Conservation (phyloP, 2,113 vertebrate genomes). For the Halichoerus grypus region DNA sequence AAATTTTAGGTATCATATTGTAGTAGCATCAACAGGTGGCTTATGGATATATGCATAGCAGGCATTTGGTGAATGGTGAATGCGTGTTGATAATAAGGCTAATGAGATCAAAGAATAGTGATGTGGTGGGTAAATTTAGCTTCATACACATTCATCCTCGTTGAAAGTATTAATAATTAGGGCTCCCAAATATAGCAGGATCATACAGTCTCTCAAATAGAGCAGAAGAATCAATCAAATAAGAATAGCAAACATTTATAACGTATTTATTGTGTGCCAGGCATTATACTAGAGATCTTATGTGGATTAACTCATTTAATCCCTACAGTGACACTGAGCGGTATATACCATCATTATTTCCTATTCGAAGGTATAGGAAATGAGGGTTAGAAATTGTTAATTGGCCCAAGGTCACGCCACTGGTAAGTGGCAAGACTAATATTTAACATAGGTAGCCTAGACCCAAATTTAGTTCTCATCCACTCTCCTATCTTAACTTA, state of each 20-base stretch:
- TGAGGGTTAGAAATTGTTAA: background rate
- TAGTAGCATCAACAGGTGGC: background rate
- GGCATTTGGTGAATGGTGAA: background rate
- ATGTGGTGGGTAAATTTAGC: background rate
- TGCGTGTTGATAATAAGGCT: background rate
- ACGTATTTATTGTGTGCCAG: background rate
- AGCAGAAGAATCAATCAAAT: slow-evolving; percentile 34
- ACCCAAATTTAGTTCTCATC: background rate
- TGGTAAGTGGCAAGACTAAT: background rate
- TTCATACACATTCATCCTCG: slow-evolving; percentile 21
- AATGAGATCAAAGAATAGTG: slow-evolving; percentile 29
- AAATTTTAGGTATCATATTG: background rate
- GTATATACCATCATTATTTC: background rate
- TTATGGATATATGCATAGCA: background rate
- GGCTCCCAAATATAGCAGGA: slow-evolving; percentile 1
- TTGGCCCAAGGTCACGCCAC: background rate
- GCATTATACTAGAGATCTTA: background rate
- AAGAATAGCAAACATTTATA: slow-evolving; percentile 1
- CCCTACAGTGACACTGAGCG: background rate
- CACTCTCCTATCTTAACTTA: background rate
- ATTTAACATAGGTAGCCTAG: background rate
- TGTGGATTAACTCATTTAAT: slow-evolving; percentile 39
- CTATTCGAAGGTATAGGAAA: slow-evolving; percentile 4
- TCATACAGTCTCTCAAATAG: slow-evolving; percentile 20
- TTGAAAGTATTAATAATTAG: slow-evolving; percentile 40